A percentile compares a stretch with the other conserved stretches of the same genome.
Conservation (phyloP, 2,797 vertebrate genomes). For the Trachurus trachurus region DNA sequence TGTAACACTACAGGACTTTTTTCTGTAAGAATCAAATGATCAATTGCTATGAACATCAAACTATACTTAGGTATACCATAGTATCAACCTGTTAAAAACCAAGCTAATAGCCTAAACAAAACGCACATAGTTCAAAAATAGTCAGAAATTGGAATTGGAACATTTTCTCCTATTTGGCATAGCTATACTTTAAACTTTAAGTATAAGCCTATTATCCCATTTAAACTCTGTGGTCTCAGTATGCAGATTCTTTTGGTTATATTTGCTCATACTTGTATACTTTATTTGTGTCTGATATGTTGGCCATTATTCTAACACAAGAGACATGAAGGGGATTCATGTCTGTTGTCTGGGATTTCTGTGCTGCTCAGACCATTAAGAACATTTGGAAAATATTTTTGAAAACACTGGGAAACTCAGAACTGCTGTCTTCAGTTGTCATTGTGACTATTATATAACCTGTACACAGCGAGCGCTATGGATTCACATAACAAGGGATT, state of each 20-base stretch:
- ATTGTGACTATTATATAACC: not conserved
- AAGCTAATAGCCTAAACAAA: not conserved
- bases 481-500: not conserved
- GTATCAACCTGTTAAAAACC: not conserved
- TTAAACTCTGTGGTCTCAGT: not conserved
- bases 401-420: not conserved
- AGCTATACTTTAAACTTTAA: not conserved
- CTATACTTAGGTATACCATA: not conserved
- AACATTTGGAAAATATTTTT: not conserved
- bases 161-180: not conserved
- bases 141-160: not conserved
- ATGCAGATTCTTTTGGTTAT: not conserved
- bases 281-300: not conserved
- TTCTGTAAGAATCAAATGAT: not conserved
- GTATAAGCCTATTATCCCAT: not conserved
- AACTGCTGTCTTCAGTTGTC: not conserved
- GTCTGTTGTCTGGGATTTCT: not conserved
- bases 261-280: not conserved
- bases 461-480: not conserved
- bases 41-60: not conserved
- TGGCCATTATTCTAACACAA: not conserved
- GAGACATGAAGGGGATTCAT: not conserved
- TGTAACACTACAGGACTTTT: not conserved
- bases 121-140: not conserved
- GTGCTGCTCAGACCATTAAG: not conserved